Base-by-base conservation (phyloP, 2,888 invertebrate genomes). In the Drosophila multiciliata region DNA sequence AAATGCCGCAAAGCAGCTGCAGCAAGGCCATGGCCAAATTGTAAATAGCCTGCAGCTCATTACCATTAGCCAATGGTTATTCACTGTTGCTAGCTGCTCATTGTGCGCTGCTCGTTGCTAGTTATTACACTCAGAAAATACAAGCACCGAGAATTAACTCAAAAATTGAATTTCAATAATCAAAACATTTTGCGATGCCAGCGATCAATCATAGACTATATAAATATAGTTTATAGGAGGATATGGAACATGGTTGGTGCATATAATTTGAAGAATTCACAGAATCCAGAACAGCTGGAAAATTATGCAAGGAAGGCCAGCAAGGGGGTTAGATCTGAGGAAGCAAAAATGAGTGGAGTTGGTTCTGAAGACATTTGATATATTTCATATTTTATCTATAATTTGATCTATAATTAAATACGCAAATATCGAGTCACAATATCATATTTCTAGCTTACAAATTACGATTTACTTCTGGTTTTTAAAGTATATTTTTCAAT, bases 31-130 rank as follows among this genome's bases (percentile, higher is more conserved):
- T 42, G 55, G 80, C 72, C 68, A 66, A 86, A 86, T 84, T 86
- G 85, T 86, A 89, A 86, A 86, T 70, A 87, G 78, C 89, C 82
- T 82, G 78, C 82, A 87, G 87, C 89, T 86, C 87, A 86, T 86
- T 86, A 86, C 87, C 89, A 85, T 89, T 87, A 80, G 87, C 81
- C 66, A 60, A 70, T 74, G 76, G 66, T 49, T 52, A 58, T 65
- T 60, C 55, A 49, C 35, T 77, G 60, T 36, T 63, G 67, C 42
- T 29, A 60, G 9, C 12, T 38, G 45, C 45, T 45, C 42, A 45
- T 45, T 45, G 42, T 23, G 38, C 17, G 70, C 45, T 59, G 57
- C 49, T 23, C 38, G 36, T 49, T 57, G 42, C 2, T 45, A 15
- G 20, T 45, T n/a, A n/a, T 26, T 55, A 38, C 55, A 55, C 55